phyloP scores from a whole-genome alignment of 2,797 vertebrate species.

The Setipinna tenuifilis region DNA sequence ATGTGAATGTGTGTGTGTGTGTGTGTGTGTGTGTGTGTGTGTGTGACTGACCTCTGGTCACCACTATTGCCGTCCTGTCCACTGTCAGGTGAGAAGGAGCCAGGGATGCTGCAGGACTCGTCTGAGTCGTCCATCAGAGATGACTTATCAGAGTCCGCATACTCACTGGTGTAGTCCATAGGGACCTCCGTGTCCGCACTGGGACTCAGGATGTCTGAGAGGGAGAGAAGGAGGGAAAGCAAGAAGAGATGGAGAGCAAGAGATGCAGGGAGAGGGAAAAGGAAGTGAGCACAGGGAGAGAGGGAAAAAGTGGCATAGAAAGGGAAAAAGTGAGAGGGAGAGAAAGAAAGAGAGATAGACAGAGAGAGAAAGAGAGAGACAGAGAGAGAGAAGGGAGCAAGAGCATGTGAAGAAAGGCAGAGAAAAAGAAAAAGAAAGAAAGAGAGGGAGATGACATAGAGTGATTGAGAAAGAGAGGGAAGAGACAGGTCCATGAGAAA shows the following conservation, averaged over 20 bases:
- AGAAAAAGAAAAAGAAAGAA: background rate
- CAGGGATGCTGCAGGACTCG: constrained; percentile 81
- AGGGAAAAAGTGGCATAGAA: background rate
- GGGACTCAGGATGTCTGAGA: constrained; percentile 77
- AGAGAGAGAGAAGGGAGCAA: background rate
- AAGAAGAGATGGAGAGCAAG: background rate
- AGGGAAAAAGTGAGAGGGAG: background rate
- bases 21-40: background rate
- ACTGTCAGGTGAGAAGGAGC: constrained; percentile 84
- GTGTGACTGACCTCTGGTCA: constrained; percentile 78
- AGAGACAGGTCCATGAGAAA: background rate
- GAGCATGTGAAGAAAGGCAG: background rate
- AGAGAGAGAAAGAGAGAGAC: background rate
- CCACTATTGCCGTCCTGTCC: constrained; percentile 77
- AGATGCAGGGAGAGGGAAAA: background rate
- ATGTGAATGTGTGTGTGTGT: background rate
- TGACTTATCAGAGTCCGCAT: constrained; percentile 79
- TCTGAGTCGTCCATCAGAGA: constrained; percentile 83
- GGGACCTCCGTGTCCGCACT: constrained; percentile 77
- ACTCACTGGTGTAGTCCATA: constrained; percentile 85
- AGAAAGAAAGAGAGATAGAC: background rate
- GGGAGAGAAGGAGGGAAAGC: background rate
- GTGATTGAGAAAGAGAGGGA: background rate
- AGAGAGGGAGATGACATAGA: background rate
- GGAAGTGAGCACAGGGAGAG: background rate